A percentile compares a stretch with the other conserved stretches of the same genome.
Conservation (phyloP, 2,113 vertebrate genomes). For the Laticauda laticaudata region DNA sequence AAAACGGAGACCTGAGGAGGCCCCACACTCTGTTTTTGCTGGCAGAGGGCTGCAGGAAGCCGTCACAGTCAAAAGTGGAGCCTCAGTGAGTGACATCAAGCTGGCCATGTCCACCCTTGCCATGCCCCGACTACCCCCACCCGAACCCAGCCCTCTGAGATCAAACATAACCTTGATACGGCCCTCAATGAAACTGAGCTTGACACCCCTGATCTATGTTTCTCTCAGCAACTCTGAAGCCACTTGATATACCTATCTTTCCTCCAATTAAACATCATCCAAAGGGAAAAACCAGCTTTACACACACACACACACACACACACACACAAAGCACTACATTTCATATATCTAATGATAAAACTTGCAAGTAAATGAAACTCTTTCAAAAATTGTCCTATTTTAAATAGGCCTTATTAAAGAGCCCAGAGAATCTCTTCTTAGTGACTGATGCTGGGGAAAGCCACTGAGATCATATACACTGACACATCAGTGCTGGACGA, state of each 20-base stretch:
- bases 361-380: background rate
- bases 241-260: background rate
- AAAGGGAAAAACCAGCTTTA: background rate
- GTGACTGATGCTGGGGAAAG: background rate
- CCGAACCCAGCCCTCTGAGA: no score
- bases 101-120: no score
- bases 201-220: background rate
- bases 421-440: background rate
- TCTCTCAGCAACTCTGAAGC: background rate
- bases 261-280: background rate
- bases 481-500: background rate
- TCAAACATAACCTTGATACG: no score
- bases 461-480: background rate
- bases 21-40: no score
- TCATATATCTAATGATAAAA: background rate
- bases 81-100: no score
- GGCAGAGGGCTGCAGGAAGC: no score
- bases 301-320: no score
- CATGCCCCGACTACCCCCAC: no score
- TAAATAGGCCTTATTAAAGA: background rate
- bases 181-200: no score
- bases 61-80: no score
- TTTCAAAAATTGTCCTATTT: background rate
- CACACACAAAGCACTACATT: background rate
- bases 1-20: no score